phyloP scores from a whole-genome alignment of 2,113 vertebrate species.

The Piprites chloris region DNA sequence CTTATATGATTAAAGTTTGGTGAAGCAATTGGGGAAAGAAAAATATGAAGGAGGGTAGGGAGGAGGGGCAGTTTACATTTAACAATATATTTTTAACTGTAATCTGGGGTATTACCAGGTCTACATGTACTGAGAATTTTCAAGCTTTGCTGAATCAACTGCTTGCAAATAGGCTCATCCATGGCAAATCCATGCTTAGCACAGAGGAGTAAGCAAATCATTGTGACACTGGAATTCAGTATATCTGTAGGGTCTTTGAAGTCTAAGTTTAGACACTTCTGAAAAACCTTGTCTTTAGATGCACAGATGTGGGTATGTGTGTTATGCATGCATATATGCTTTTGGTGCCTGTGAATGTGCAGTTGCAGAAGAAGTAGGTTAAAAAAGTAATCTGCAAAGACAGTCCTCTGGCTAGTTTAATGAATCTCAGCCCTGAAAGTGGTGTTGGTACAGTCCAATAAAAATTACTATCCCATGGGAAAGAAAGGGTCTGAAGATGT shows the following conservation, averaged over 20 bases:
- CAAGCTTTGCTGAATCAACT: neutral
- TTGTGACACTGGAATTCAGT: neutral
- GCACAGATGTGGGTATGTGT: neutral
- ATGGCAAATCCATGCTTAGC: neutral
- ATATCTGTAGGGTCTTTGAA: neutral
- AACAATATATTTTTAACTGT: neutral
- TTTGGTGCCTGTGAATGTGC: neutral
- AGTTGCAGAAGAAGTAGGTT: fast-evolving
- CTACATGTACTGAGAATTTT: neutral
- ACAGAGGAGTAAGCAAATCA: neutral
- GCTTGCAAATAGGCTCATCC: neutral
- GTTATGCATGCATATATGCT: neutral
- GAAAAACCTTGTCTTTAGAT: neutral
- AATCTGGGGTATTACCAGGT: neutral
- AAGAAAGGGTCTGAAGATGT: neutral
- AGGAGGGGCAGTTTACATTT: neutral
- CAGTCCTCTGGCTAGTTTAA: neutral
- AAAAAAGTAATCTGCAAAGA: neutral
- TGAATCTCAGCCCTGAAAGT: neutral
- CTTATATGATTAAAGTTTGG: neutral
- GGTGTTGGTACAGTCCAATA: neutral
- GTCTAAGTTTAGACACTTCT: neutral
- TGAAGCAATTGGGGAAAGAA: neutral
- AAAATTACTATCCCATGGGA: neutral
- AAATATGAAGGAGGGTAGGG: neutral